A percentile compares a stretch with the other conserved stretches of the same genome.
phyloP scores from a whole-genome alignment of 1,140 invertebrate genomes.

The Zaprionus vittiger region DNA sequence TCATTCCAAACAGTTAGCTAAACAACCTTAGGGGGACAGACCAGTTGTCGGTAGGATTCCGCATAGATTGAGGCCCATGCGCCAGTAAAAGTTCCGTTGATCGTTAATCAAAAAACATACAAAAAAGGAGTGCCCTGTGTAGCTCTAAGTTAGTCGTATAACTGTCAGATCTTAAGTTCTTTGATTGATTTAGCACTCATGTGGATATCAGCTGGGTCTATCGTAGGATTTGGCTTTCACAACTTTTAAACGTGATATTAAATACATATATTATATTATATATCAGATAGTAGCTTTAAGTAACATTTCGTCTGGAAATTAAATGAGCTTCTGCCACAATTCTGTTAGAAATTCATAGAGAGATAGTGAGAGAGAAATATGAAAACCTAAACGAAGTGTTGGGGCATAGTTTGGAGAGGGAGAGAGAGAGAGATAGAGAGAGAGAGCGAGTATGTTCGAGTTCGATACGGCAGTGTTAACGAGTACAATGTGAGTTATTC shows the following conservation, averaged over 20 bases:
- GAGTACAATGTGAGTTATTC: slow-evolving; percentile 43
- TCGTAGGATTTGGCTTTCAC: slow-evolving; percentile 12
- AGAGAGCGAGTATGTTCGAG: slow-evolving; percentile 63
- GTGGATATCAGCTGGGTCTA: slow-evolving; percentile 18
- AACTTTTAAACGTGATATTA: slow-evolving; percentile 10
- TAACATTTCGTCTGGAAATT: slow-evolving; percentile 39
- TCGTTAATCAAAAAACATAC: slow-evolving; percentile 54
- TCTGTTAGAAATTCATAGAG: slow-evolving; percentile 72
- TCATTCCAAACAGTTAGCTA: slow-evolving; percentile 38
- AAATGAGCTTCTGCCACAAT: slow-evolving; percentile 64
- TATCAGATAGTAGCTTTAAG: slow-evolving; percentile 26
- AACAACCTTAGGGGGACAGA: slow-evolving; percentile 79
- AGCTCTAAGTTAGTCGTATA: slow-evolving; percentile 35
- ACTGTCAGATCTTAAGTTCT: slow-evolving; percentile 38
- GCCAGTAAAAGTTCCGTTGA: slow-evolving; percentile 63
- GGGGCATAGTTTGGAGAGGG: slow-evolving; percentile 1
- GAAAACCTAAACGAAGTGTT: slow-evolving; percentile 5
- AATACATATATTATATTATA: background rate
- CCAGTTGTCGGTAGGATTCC: slow-evolving; percentile 75
- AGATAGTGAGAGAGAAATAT: slow-evolving; percentile 29
- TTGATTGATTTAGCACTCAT: slow-evolving; percentile 58
- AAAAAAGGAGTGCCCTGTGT: slow-evolving; percentile 47
- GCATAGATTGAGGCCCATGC: slow-evolving; percentile 52
- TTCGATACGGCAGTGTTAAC: slow-evolving; percentile 73
- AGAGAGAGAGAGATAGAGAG: slow-evolving; percentile 11